These are phyloP conservation scores for Thomomys bottae DNA, from an alignment of 2,113 vertebrate genomes.

Conservation along the genomic window DNA sequence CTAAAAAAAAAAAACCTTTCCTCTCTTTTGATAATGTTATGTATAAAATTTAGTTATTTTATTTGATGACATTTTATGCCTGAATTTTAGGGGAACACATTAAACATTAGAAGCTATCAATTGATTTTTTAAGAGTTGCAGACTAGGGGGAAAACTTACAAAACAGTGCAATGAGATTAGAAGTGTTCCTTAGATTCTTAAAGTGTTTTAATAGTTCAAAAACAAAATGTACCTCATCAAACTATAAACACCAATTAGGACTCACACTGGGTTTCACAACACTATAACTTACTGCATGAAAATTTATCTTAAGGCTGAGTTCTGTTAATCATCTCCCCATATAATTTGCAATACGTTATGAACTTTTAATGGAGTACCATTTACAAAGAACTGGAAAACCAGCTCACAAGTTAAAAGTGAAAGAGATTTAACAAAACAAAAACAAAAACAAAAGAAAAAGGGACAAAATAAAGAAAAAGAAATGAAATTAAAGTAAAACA, in stretches of 20 bases:
- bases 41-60: conserved; percentile 73
- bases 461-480: conserved; percentile 93
- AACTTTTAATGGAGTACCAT: conserved; percentile 87
- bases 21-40: not conserved
- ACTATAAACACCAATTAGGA: conserved; percentile 57
- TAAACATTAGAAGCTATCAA: conserved; percentile 39
- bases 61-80: conserved; percentile 48
- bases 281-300: conserved; percentile 63
- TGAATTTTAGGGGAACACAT: conserved; percentile 63
- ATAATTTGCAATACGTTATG: conserved; percentile 81
- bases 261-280: conserved; percentile 44
- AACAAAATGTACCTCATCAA: conserved; percentile 55
- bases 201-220: conserved; percentile 62
- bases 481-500: conserved; percentile 89
- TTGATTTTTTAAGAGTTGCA: conserved; percentile 60
- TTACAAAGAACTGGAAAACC: conserved; percentile 88
- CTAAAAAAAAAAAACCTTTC: conserved; percentile 33
- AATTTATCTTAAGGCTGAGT: conserved; percentile 59
- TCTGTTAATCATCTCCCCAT: conserved; percentile 69
- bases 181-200: conserved; percentile 38
- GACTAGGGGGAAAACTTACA: conserved; percentile 43
- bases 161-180: conserved; percentile 30
- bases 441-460: conserved; percentile 87
- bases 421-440: conserved; percentile 88
- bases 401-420: conserved; percentile 88